These are phyloP conservation scores for Pogonus chalceus DNA, from an alignment of 1,140 invertebrate genomes.

Conservation along the genomic window DNA sequence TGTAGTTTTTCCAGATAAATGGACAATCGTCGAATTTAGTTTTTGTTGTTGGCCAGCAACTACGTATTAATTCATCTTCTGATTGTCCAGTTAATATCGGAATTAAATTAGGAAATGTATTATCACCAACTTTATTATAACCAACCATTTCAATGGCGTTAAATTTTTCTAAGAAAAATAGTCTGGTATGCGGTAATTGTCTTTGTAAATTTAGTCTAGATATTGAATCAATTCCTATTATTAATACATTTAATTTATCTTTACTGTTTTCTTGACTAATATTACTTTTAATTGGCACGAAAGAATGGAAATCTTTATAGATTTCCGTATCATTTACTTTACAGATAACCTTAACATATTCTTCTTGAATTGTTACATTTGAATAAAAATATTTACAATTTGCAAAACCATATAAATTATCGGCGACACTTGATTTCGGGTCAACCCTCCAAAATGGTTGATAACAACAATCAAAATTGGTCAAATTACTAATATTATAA, in stretches of 20 bases:
- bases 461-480: constrained; percentile 54
- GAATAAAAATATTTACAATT: constrained; percentile 36
- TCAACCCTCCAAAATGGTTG: constrained; percentile 44
- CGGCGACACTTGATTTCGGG: constrained; percentile 32
- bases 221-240: constrained; percentile 79
- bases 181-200: constrained; percentile 63
- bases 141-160: constrained; percentile 60
- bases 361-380: constrained; percentile 37
- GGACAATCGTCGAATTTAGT: constrained; percentile 56
- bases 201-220: constrained; percentile 76
- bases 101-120: constrained; percentile 74
- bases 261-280: too few species aligned
- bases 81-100: constrained; percentile 57
- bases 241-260: constrained; percentile 53
- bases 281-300: constrained; percentile 45
- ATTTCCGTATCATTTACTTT: constrained; percentile 36
- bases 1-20: constrained; percentile 70
- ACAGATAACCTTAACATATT: constrained; percentile 56
- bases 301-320: constrained; percentile 60
- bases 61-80: constrained; percentile 45
- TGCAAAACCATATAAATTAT: constrained; percentile 36
- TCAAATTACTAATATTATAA: constrained; percentile 47
- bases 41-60: constrained; percentile 42
- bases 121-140: constrained; percentile 75
- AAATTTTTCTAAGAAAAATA: constrained; percentile 45